phyloP scores from a whole-genome alignment of 2,113 vertebrate species.

The Ammodytes dubius region DNA sequence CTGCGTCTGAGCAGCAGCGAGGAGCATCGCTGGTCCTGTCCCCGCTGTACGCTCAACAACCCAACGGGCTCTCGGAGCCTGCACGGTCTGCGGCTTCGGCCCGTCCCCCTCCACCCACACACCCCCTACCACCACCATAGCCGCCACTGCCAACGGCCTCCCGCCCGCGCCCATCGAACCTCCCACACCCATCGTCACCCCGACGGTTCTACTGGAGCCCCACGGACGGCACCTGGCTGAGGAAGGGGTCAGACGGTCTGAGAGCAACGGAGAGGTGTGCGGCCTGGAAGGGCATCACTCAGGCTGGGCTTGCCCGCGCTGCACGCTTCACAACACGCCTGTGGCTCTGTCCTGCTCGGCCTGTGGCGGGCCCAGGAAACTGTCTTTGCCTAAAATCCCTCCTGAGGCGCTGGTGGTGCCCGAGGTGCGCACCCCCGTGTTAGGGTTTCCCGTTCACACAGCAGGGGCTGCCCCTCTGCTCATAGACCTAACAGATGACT shows the following conservation, averaged over 20 bases:
- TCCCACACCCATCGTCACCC: constrained; percentile 40
- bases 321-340: constrained; percentile 94
- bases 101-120: constrained; percentile 73
- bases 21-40: constrained; percentile 94
- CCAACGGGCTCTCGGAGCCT: constrained; percentile 90
- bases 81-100: constrained; percentile 90
- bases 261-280: constrained; percentile 79
- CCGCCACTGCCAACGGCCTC: constrained; percentile 86
- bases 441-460: constrained; percentile 86
- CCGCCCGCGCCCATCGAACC: constrained; percentile 79
- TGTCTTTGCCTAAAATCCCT: constrained; percentile 96
- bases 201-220: constrained; percentile 83
- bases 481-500: constrained; percentile 86
- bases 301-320: constrained; percentile 95
- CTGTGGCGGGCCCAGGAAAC: constrained; percentile 94
- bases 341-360: constrained; percentile 95
- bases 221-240: constrained; percentile 81
- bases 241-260: constrained; percentile 71
- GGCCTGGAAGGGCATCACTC: constrained; percentile 51
- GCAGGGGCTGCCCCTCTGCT: constrained; percentile 75
- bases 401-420: constrained; percentile 97
- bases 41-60: constrained; percentile 96
- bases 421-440: constrained; percentile 90
- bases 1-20: constrained; percentile 93
- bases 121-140: constrained; percentile 75